phyloP scores from a whole-genome alignment of 2,797 vertebrate genomes.

The Apogon hyalosoma region DNA sequence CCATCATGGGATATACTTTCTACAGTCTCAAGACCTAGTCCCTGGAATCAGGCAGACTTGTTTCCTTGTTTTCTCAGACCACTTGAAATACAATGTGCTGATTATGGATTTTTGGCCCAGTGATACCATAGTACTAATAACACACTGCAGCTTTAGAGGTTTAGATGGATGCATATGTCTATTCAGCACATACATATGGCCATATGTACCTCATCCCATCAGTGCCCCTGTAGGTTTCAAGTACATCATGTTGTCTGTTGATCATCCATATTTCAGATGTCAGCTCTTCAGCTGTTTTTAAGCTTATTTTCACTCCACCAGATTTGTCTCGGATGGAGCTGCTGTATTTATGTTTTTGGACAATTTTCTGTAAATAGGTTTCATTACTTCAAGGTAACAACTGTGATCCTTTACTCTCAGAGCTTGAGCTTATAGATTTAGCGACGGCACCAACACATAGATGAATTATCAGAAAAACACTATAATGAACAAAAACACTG shows the following conservation, averaged over 20 bases:
- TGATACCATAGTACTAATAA: not conserved
- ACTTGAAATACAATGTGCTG: not conserved
- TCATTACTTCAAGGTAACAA: too few relatives aligned
- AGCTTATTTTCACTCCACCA: not conserved
- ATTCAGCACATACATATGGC: not conserved
- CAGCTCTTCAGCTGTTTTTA: not conserved
- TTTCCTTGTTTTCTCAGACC: not conserved
- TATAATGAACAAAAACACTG: too few relatives aligned
- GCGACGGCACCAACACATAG: too few relatives aligned
- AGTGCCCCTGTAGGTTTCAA: conserved; percentile 15
- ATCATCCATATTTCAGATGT: conserved; percentile 27
- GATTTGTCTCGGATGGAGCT: not conserved
- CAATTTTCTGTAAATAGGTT: not conserved
- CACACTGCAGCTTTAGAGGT: not conserved
- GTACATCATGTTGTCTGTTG: conserved; percentile 33
- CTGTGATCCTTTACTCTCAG: too few relatives aligned
- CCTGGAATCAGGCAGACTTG: too few relatives aligned
- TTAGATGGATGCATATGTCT: conserved; percentile 40
- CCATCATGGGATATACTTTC: too few relatives aligned
- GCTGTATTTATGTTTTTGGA: conserved; percentile 7
- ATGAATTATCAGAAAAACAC: too few relatives aligned
- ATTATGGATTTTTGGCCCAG: too few relatives aligned
- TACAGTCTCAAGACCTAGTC: too few relatives aligned
- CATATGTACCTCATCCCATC: conserved; percentile 1
- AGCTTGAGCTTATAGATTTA: too few relatives aligned